phyloP scores from a whole-genome alignment of 1,140 invertebrate species.

The Cheumatopsyche charites region DNA sequence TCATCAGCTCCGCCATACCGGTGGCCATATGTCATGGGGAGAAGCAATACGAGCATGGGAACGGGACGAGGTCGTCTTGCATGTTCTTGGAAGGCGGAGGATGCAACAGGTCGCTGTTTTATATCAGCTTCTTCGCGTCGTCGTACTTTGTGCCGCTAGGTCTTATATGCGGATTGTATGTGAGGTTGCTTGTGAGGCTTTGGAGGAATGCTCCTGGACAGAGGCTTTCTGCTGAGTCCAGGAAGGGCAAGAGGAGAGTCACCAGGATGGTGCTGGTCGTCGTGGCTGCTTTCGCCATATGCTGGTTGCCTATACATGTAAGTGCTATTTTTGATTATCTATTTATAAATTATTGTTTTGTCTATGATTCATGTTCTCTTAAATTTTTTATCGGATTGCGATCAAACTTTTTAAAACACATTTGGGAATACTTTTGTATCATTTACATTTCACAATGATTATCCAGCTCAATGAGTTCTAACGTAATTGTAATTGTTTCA shows the following conservation, averaged over 20 bases:
- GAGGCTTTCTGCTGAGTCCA: constrained; percentile 65
- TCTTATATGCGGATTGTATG: constrained; percentile 87
- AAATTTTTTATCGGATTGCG: too few relatives aligned
- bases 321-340: constrained; percentile 55
- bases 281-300: constrained; percentile 91
- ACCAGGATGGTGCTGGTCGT: constrained; percentile 93
- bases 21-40: constrained; percentile 80
- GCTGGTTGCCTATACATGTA: constrained; percentile 95
- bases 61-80: constrained; percentile 67
- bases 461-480: too few relatives aligned
- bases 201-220: constrained; percentile 84
- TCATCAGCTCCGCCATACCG: constrained; percentile 76
- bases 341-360: too few relatives aligned
- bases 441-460: too few relatives aligned
- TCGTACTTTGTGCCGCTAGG: constrained; percentile 84
- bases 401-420: too few relatives aligned
- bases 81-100: constrained; percentile 71
- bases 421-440: too few relatives aligned
- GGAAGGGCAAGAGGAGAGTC: constrained; percentile 86
- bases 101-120: constrained; percentile 70
- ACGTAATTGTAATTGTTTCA: too few relatives aligned
- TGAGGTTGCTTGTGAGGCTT: constrained; percentile 85
- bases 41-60: constrained; percentile 67
- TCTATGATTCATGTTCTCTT: too few relatives aligned
- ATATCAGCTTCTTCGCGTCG: constrained; percentile 81